Percentiles rank a stretch among this genome's conserved stretches.
Conservation (phyloP, 2,888 invertebrate genomes). For the Lymantria dispar region DNA sequence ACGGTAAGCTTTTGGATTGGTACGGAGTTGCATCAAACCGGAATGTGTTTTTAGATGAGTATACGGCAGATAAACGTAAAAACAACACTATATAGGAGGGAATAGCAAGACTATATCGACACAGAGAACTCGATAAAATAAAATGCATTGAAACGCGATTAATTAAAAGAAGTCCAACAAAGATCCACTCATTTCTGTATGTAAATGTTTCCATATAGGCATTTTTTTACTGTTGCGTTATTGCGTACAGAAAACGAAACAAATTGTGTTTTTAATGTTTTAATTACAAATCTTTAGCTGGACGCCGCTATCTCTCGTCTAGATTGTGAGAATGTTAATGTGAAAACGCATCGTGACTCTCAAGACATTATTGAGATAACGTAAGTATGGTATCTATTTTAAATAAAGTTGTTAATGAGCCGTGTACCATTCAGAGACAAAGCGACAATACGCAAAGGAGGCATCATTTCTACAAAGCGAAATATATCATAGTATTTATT, state of each 20-base stretch:
- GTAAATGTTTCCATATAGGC: constrained; percentile 53
- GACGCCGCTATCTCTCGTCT: constrained; percentile 55
- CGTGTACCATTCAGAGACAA: constrained; percentile 13
- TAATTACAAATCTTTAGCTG: constrained; percentile 59
- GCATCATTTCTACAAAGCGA: not conserved
- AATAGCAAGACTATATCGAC: constrained; percentile 30
- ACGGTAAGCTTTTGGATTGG: constrained; percentile 52
- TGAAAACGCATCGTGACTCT: constrained; percentile 57
- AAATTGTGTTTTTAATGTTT: constrained; percentile 68
- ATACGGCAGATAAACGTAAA: constrained; percentile 35
- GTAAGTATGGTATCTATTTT: constrained; percentile 16
- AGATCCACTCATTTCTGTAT: constrained; percentile 52
- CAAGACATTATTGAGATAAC: constrained; percentile 48
- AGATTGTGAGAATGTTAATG: constrained; percentile 58
- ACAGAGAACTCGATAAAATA: constrained; percentile 31
- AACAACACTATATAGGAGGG: constrained; percentile 37
- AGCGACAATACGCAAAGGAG: constrained; percentile 9
- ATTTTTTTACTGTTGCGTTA: constrained; percentile 45
- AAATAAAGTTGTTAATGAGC: constrained; percentile 43
- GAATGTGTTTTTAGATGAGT: constrained; percentile 36
- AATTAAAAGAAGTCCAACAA: constrained; percentile 56
- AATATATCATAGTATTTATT: no score
- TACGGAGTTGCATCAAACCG: constrained; percentile 42
- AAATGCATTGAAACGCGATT: constrained; percentile 44
- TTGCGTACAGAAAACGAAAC: constrained; percentile 48